These are phyloP conservation scores for Agriopis leucophaearia DNA, from an alignment of 2,888 invertebrate genomes.

Conservation along the genomic window DNA sequence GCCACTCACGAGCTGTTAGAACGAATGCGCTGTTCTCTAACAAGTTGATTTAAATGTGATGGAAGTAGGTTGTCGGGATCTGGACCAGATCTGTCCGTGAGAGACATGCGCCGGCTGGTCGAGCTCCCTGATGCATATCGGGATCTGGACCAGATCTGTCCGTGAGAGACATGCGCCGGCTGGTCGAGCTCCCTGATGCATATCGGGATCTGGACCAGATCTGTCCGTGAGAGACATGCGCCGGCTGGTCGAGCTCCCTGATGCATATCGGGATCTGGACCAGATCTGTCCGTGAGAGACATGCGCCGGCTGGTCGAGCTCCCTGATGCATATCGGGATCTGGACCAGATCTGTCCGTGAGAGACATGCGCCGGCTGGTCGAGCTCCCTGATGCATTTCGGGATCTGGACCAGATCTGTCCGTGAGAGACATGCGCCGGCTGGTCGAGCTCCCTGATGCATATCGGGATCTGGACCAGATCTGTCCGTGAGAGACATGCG, in stretches of 20 bases:
- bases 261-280: not conserved
- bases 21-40: constrained; percentile 46
- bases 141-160: not conserved
- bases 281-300: not conserved
- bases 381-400: too few species aligned
- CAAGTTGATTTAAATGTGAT: not conserved
- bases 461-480: too few species aligned
- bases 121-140: not conserved
- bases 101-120: not conserved
- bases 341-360: too few species aligned
- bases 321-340: too few species aligned
- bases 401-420: too few species aligned
- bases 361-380: too few species aligned
- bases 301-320: not conserved
- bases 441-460: too few species aligned
- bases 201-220: not conserved
- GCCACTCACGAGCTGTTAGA: constrained; percentile 65
- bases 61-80: too few species aligned
- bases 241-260: not conserved
- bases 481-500: too few species aligned
- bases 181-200: not conserved
- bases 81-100: not conserved
- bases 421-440: too few species aligned
- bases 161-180: not conserved
- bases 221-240: not conserved